phyloP scores from a whole-genome alignment of 2,797 vertebrate genomes.

The Anas flavirostris region DNA sequence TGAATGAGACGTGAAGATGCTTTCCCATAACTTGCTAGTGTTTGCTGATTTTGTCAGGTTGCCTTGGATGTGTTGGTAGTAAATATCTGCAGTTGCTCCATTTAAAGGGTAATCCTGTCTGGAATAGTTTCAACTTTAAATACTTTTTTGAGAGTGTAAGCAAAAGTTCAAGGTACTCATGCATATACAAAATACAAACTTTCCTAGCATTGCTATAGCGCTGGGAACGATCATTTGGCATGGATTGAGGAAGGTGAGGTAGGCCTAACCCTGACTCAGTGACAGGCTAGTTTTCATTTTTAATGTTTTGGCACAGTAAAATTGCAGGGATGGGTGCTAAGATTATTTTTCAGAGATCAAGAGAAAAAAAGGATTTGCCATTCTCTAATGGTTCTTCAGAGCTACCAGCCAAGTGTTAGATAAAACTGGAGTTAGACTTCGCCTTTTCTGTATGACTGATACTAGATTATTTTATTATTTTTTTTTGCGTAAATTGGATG shows the following conservation, averaged over 20 bases:
- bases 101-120: not conserved
- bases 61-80: not conserved
- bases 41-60: not conserved
- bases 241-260: not conserved
- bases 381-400: not conserved
- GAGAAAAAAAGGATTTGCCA: not conserved
- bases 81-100: not conserved
- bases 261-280: not conserved
- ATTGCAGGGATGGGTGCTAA: not conserved
- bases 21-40: not conserved
- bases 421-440: not conserved
- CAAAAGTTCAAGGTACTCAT: not conserved
- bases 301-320: not conserved
- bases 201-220: not conserved
- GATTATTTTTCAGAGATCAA: not conserved
- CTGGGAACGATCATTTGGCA: not conserved
- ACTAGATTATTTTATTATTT: not conserved
- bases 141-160: not conserved
- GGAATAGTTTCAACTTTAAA: not conserved
- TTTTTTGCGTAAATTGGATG: rapidly evolving
- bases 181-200: not conserved
- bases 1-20: not conserved
- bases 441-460: not conserved
- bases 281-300: not conserved
- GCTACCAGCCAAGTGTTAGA: not conserved